Conservation (phyloP, 1,140 invertebrate species). For the Doryteuthis pealeii region DNA sequence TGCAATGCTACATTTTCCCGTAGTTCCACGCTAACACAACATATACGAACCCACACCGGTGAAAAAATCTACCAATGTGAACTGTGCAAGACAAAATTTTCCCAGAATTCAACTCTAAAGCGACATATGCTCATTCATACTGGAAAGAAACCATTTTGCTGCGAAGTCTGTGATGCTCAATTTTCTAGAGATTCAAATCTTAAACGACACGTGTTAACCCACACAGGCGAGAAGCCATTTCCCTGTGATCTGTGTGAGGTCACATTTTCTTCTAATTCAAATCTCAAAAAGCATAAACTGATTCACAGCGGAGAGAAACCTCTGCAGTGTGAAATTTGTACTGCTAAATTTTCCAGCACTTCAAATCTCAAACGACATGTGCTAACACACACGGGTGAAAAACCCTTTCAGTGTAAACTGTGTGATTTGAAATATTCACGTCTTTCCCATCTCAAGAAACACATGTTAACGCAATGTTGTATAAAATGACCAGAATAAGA, state of each 20-base stretch:
- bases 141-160: background rate
- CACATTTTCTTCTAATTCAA: background rate
- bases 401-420: too few relatives aligned
- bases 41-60: too few relatives aligned
- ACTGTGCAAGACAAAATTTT: background rate
- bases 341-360: too few relatives aligned
- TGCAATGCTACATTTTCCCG: too few relatives aligned
- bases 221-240: background rate
- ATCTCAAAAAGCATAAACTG: background rate
- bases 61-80: background rate
- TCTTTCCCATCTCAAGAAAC: too few relatives aligned
- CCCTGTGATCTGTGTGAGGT: background rate
- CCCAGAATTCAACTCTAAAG: background rate
- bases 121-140: background rate
- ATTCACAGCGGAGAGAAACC: background rate
- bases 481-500: too few relatives aligned
- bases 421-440: too few relatives aligned
- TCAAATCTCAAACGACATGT: too few relatives aligned
- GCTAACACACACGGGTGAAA: too few relatives aligned
- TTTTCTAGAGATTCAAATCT: background rate
- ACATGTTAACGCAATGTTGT: too few relatives aligned
- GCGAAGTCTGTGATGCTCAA: background rate
- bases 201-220: background rate
- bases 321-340: background rate
- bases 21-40: too few relatives aligned